Evolutionary conservation across 2,113 vertebrate species (phyloP), one percentile per base, ranked within the genome.

Genomic region (Struthidea cinerea): DNA sequence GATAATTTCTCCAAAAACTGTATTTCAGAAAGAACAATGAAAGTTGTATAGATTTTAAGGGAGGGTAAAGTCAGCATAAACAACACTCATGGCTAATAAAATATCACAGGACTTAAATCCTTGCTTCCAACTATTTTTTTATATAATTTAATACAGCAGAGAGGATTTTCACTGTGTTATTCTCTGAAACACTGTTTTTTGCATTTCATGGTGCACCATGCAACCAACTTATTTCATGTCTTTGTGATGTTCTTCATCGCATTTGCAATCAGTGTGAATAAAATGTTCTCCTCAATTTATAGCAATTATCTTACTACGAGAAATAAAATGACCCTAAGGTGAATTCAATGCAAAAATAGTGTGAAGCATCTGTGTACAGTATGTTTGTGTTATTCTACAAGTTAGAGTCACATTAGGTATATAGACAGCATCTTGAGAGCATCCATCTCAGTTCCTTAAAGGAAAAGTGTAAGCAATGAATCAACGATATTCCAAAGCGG

Each of bases 401-500:
- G 28, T 81, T 47, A 61, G 65, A 37, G 28, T 59, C 77, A 44
- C 9, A 18, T 39, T 78, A 47, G 59, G 89, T 84, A 17, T 65
- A 50, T 4, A 64, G 39, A 56, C 32, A 83, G 28, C 53, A 78
- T 92, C 87, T 95, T 97, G 85, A 93, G 95, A 94, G 59, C n/a
- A 84, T 93, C 87, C 68, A 4, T 84, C 96, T 93, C 86, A 56
- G 75, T 60, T 93, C 63, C 85, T 89, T 87, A 79, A 59, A 96
- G 78, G 65, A 77, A 76, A 77, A 94, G 87, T 37, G 21, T 57
- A 69, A 69, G 79, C 64, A 86, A 83, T 95, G 85, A 95, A 61
- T 80, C 95, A 91, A 91, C 90, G 80, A 23, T 41, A 75, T 90
- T 95, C 39, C 85, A 94, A 91, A 93, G 12, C 32, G 81, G 50